Evolutionary conservation across 1,140 invertebrate genomes (phyloP).

Genomic region (Sinella curviseta): DNA sequence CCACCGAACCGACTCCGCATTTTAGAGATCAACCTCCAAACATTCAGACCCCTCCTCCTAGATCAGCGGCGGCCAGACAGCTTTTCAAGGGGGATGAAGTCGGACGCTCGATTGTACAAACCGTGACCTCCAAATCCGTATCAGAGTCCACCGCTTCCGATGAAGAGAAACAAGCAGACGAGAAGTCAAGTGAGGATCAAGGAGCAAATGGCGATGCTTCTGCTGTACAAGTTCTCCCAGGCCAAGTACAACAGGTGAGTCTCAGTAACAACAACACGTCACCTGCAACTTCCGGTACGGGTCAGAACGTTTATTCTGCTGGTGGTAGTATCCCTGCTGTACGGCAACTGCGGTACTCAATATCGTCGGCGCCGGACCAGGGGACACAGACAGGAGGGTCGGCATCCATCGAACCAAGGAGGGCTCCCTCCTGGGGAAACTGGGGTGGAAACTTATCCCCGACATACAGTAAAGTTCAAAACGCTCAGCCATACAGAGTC

Average conservation of each 20-base stretch:
- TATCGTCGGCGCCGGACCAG: background rate
- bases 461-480: slow-evolving; percentile 14
- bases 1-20: background rate
- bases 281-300: background rate
- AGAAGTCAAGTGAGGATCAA: background rate
- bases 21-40: background rate
- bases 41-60: background rate
- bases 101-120: background rate
- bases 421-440: background rate
- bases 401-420: background rate
- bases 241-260: background rate
- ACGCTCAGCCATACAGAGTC: background rate
- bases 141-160: background rate
- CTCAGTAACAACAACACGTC: background rate
- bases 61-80: background rate
- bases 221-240: background rate
- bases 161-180: background rate
- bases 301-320: background rate
- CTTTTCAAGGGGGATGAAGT: background rate
- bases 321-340: slow-evolving; percentile 2
- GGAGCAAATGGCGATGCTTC: background rate
- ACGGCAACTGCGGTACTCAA: slow-evolving; percentile 21
- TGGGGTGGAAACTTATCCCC: slow-evolving; percentile 2
- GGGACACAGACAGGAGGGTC: background rate
- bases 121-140: background rate